These are phyloP conservation scores for Microtus montanus DNA, from an alignment of 2,113 vertebrate genomes.

Conservation along the genomic window DNA sequence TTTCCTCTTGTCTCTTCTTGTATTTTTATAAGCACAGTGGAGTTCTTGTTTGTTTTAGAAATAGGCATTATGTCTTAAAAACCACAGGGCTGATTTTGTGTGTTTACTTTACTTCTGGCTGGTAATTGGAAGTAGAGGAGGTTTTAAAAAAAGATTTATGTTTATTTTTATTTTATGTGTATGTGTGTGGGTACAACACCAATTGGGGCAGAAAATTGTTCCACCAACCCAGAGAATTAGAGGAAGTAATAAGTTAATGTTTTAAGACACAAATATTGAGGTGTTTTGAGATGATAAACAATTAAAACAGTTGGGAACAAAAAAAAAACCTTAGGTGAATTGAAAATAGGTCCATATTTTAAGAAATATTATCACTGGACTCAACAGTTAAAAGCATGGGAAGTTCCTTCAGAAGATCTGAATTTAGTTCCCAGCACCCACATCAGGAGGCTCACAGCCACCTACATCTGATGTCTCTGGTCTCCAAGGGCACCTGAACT, in stretches of 20 bases:
- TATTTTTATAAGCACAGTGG: background rate
- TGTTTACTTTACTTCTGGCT: background rate
- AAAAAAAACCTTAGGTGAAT: background rate
- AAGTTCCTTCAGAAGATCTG: background rate
- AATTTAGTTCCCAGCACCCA: background rate
- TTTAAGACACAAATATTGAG: conserved; percentile 14
- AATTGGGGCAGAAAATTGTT: background rate
- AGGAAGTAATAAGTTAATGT: background rate
- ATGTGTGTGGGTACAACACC: background rate
- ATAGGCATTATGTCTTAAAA: background rate
- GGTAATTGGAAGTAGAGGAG: background rate
- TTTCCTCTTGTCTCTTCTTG: background rate
- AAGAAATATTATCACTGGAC: background rate
- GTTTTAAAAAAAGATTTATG: background rate
- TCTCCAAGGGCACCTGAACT: background rate
- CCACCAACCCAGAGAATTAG: background rate
- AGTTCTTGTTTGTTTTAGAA: background rate
- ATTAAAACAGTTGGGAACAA: background rate
- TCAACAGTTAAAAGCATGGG: background rate
- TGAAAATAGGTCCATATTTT: background rate
- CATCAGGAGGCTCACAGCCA: background rate
- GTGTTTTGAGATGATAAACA: conserved; percentile 33
- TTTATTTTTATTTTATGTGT: background rate
- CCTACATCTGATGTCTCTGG: background rate
- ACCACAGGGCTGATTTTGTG: background rate